Evolutionary conservation across 2,113 vertebrate species (phyloP).

Genomic region (Progne subis): DNA sequence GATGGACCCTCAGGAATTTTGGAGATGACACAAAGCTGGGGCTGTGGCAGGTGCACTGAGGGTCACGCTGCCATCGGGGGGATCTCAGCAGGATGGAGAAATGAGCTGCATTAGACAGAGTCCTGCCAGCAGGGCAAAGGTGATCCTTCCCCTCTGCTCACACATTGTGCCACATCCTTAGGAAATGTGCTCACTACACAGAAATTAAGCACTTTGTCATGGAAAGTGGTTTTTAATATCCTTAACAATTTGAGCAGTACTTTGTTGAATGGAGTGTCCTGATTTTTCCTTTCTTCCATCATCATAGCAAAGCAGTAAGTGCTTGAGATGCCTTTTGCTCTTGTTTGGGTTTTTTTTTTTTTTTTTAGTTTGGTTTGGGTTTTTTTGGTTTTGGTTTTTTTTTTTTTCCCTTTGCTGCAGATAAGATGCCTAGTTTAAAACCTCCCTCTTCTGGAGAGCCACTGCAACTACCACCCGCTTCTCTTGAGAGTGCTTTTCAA

Average conservation of each 20-base stretch:
- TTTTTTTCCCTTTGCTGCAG: background rate
- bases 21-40: background rate
- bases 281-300: background rate
- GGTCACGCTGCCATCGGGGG: background rate
- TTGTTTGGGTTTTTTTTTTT: background rate
- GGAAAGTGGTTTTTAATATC: background rate
- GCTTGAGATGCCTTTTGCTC: background rate
- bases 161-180: background rate
- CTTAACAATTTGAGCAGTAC: background rate
- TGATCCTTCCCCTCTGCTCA: background rate
- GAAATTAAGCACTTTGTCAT: background rate
- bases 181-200: background rate
- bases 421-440: background rate
- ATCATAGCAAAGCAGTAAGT: background rate
- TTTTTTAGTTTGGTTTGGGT: background rate
- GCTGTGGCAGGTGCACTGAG: background rate
- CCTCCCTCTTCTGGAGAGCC: constrained; percentile 14
- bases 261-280: background rate
- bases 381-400: background rate
- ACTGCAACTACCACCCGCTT: background rate
- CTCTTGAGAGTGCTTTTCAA: background rate
- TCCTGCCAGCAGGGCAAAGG: background rate
- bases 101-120: background rate
- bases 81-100: background rate
- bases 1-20: background rate